Base-by-base conservation (phyloP, 2,113 vertebrate genomes). In the Xiphophorus hellerii region DNA sequence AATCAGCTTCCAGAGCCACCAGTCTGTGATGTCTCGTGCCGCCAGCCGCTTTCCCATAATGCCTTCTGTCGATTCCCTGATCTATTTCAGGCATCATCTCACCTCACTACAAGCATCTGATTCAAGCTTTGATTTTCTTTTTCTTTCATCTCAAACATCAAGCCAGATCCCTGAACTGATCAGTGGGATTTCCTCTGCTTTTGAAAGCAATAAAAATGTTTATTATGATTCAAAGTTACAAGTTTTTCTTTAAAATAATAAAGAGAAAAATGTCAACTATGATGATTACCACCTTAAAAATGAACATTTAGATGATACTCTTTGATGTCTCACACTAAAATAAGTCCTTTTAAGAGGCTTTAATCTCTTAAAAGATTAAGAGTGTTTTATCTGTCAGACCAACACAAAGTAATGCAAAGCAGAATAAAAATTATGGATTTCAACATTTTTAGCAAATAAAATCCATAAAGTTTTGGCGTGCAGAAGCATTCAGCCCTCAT, bases 31-130 rank as follows among this genome's bases (percentile, higher is more conserved):
- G 62, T 60, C 72, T 64, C 66, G 3, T 33, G 44, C 61, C n/a
- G 1, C 61, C 74, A 28, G 44, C 51, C 31, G 2, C 62, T 71
- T 64, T 63, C 30, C 61, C 28, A 17, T 66, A 72, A 74, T 11
- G 29, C 60, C 80, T 83, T 69, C 66, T 29, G 75, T 35, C 68
- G 77, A 76, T 71, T 88, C 86, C 81, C 73, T 48, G 66, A 62
- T 83, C 81, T 85, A 88, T 88, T 85, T 74, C 3, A 0, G 74
- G 77, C 42, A 27, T 73, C 62, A 27, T 69, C 74, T 71, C 77
- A 66, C 79, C 66, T 54, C 70, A 44, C 8, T 63, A 69, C 61
- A 66, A 48, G 72, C 0, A 31, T 33, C 58, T 28, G 71, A 75
- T 1, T 77, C 39, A 11, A 14, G 39, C 3, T 62, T 48, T 22